Evolutionary conservation across 1,140 invertebrate genomes (phyloP), one percentile per base, ranked within the genome.

Genomic region (Zaprionus tsacasi): DNA sequence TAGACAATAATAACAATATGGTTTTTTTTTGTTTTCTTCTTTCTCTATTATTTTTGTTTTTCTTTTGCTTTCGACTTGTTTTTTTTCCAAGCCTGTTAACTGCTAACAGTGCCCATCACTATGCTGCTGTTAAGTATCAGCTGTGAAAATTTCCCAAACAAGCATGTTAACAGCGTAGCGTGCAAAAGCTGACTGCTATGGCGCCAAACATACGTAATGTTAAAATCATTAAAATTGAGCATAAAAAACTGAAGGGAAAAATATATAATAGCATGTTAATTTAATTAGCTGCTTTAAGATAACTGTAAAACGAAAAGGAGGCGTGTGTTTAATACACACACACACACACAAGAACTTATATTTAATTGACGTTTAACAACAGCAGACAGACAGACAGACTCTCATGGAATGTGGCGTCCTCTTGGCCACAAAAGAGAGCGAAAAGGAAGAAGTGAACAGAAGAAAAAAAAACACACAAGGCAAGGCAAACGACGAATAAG

Each of bases 81-180:
- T 82, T 73, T 79, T 82, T 69, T 70, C 17, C 45, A 63, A 57
- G 66, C 13, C 71, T 74, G 71, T 74, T 74, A 74, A 52, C 35
- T 25, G 8, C 21, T 57, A 60, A 66, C 68, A 83, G 64, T 21
- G 59, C 36, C 7, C 66, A 82, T 75, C 79, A 50, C 75, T 81
- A 64, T 33, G 30, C 21, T 8, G 33, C 66, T 76, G 80, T 63
- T 60, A 66, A 17, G 6, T 30, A 75, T 66, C 76, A 80, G 76
- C 78, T 79, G 76, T 61, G 38, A 79, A 70, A 70, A 59, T 79
- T 80, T 63, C 71, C 76, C 68, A 71, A 68, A 65, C 45, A 69
- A 70, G 50, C 7, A 25, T 17, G 30, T 48, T 74, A 43, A 63
- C 71, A 74, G 63, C 36, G n/a, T 1, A 1, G 13, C 64, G 27